Evolutionary conservation across 64 coral and sea anemone genomes (phyloP).

Genomic region (Porites australiensis): DNA sequence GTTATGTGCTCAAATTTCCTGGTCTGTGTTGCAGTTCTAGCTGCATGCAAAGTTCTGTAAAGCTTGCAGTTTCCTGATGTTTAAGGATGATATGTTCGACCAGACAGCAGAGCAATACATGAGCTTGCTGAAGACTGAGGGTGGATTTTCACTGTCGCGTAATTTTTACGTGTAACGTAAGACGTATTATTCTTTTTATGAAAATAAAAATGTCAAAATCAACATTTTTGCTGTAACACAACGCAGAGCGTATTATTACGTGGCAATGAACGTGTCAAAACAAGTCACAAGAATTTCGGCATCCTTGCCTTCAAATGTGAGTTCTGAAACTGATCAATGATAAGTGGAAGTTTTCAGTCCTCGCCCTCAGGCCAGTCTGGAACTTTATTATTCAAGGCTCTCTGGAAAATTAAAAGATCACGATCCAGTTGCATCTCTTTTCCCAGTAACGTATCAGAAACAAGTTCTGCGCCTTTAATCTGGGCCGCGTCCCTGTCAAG

Average conservation of each 20-base stretch:
- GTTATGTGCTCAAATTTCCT: no score
- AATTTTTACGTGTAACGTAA: no score
- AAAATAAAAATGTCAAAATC: background rate
- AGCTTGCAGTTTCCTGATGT: no score
- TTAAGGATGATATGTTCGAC: no score
- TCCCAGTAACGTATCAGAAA: constrained; percentile 25
- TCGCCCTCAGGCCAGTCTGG: constrained; percentile 18
- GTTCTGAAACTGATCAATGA: constrained; percentile 32
- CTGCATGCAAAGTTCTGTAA: no score
- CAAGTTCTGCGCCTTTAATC: constrained; percentile 29
- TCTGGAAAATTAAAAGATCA: constrained; percentile 34
- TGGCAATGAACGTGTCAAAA: background rate
- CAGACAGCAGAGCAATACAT: no score
- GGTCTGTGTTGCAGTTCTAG: no score
- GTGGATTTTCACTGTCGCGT: no score
- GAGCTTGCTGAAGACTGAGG: no score
- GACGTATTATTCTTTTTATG: no score
- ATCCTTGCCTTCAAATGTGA: constrained; percentile 15
- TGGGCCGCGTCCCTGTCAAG: background rate
- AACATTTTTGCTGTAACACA: background rate
- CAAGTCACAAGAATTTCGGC: background rate
- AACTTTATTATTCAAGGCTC: constrained; percentile 42
- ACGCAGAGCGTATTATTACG: background rate
- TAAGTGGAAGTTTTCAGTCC: constrained; percentile 26
- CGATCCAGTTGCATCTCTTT: constrained; percentile 15